phyloP scores from a whole-genome alignment of 1,140 invertebrate species.

The Mesaphorura yosii region DNA sequence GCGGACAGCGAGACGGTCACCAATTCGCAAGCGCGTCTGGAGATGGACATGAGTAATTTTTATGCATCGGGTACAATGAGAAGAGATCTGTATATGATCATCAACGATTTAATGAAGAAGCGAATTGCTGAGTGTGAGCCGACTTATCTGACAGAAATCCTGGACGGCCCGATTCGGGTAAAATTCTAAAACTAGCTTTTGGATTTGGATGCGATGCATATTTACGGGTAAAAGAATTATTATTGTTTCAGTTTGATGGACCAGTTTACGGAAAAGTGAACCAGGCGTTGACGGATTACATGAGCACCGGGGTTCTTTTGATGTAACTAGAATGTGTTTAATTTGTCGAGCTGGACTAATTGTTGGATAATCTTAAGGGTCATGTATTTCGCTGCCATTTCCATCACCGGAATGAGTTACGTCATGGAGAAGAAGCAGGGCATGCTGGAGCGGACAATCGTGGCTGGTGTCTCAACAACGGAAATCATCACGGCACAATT shows the following conservation, averaged over 20 bases:
- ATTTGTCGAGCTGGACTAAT: neutral
- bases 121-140: too few relatives aligned
- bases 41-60: too few relatives aligned
- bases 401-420: constrained; percentile 78
- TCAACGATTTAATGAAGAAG: too few relatives aligned
- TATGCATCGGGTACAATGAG: too few relatives aligned
- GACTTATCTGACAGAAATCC: too few relatives aligned
- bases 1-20: too few relatives aligned
- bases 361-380: constrained; percentile 48
- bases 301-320: constrained; percentile 83
- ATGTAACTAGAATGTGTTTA: constrained; percentile 50
- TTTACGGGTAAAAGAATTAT: too few relatives aligned
- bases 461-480: constrained; percentile 63
- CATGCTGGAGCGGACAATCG: constrained; percentile 72
- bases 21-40: too few relatives aligned
- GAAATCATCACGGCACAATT: constrained; percentile 86
- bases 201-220: too few relatives aligned
- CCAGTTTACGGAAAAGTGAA: constrained; percentile 75
- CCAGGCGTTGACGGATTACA: constrained; percentile 86
- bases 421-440: constrained; percentile 84
- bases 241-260: constrained; percentile 54
- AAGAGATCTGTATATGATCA: too few relatives aligned
- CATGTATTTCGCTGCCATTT: constrained; percentile 89
- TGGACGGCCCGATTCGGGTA: too few relatives aligned
- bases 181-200: too few relatives aligned